Evolutionary conservation across 2,888 invertebrate genomes (phyloP).

Genomic region (Ceraclea dissimilis): DNA sequence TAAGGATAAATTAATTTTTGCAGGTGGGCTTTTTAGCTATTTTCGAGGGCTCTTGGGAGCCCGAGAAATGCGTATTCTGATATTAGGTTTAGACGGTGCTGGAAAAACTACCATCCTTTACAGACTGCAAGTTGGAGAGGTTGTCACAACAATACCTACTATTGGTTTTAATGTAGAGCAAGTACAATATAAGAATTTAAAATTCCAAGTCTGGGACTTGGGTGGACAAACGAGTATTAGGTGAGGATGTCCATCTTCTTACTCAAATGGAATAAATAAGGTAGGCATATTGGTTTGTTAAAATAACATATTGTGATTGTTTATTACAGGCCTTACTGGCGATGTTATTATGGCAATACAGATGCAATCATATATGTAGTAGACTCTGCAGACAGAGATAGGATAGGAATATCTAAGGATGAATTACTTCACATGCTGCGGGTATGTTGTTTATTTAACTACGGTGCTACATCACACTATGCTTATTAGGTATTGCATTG

Average conservation of each 20-base stretch:
- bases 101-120: slow-evolving; percentile 99
- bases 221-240: slow-evolving; percentile 98
- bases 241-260: slow-evolving; percentile 41
- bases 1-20: slow-evolving; percentile 26
- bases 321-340: slow-evolving; percentile 86
- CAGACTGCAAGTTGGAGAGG: slow-evolving; percentile 95
- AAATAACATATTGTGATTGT: neutral
- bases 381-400: slow-evolving; percentile 96
- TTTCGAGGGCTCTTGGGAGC: slow-evolving; percentile 93
- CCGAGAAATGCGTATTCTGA: slow-evolving; percentile 96
- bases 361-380: slow-evolving; percentile 99
- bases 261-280: neutral
- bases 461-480: too few species aligned
- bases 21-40: slow-evolving; percentile 94
- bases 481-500: too few species aligned
- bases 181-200: slow-evolving; percentile 97
- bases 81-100: slow-evolving; percentile 95
- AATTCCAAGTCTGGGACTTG: slow-evolving; percentile 99
- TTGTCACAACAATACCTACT: slow-evolving; percentile 96
- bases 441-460: slow-evolving; percentile 48
- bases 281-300: neutral
- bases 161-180: slow-evolving; percentile 99
- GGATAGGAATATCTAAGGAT: slow-evolving; percentile 98
- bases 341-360: slow-evolving; percentile 99
- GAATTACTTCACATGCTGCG: slow-evolving; percentile 95